Evolutionary conservation across 2,113 vertebrate genomes (phyloP).

Genomic region (Himantopus leucocephalus): DNA sequence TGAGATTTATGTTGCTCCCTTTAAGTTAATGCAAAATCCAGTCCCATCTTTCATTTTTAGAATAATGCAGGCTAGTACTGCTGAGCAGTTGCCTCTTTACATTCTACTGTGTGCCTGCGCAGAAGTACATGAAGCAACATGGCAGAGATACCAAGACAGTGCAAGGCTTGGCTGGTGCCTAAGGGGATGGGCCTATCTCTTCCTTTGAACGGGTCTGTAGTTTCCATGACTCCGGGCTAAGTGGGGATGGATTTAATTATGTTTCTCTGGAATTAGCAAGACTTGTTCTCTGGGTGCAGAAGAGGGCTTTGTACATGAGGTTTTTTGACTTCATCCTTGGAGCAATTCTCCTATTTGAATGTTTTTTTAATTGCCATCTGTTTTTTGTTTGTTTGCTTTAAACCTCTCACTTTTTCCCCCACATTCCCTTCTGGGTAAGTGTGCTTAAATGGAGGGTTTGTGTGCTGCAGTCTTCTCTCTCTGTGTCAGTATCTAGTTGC

Average conservation of each 20-base stretch:
- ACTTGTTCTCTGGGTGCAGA: not conserved
- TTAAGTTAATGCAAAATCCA: not conserved
- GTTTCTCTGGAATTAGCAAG: not conserved
- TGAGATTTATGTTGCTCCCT: not conserved
- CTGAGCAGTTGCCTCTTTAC: not conserved
- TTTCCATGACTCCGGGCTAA: not conserved
- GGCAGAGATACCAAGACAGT: not conserved
- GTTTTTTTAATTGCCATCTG: not conserved
- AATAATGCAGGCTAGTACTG: rapidly evolving
- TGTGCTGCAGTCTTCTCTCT: not conserved
- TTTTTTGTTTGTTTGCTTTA: not conserved
- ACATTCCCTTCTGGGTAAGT: not conserved
- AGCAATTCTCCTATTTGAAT: not conserved
- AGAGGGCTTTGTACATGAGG: not conserved
- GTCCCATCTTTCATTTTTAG: not conserved
- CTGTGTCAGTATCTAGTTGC: not conserved
- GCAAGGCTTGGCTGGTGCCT: not conserved
- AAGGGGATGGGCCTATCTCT: not conserved
- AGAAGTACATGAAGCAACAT: not conserved
- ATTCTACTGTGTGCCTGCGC: not conserved
- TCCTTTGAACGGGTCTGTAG: not conserved
- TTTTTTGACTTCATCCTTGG: not conserved
- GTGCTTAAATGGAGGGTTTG: not conserved
- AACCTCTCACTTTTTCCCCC: not conserved
- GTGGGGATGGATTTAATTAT: not conserved